Evolutionary conservation across 2,888 invertebrate genomes (phyloP).

Genomic region (Oegoconia quadripuncta): DNA sequence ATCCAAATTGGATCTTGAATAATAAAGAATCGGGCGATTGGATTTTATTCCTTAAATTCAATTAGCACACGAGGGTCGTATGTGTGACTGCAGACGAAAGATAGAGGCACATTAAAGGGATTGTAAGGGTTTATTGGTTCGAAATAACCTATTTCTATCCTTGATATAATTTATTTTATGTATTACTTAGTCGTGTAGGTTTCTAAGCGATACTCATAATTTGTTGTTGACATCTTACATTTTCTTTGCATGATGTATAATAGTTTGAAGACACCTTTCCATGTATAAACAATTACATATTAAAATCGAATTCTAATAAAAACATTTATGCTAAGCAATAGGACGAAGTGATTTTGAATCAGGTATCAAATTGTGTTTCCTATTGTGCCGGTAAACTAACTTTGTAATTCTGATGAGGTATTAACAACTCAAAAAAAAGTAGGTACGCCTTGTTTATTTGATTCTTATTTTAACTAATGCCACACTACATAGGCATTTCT

Average conservation of each 20-base stretch:
- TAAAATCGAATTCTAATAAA: background rate
- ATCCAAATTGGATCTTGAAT: conserved; percentile 81
- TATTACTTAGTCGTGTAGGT: too few species aligned
- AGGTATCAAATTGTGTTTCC: conserved; percentile 2
- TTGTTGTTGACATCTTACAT: conserved; percentile 2
- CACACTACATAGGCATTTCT: too few species aligned
- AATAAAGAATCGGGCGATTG: conserved; percentile 80
- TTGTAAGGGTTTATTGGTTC: conserved; percentile 50
- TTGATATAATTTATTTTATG: too few species aligned
- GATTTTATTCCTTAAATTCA: conserved; percentile 81
- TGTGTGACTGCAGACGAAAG: conserved; percentile 76
- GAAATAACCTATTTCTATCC: conserved; percentile 24
- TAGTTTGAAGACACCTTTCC: background rate
- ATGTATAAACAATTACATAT: background rate
- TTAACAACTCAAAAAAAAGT: background rate
- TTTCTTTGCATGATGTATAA: conserved; percentile 1
- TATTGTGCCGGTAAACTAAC: conserved; percentile 6
- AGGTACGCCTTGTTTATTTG: too few species aligned
- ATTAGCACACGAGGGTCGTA: conserved; percentile 78
- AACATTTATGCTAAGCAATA: background rate
- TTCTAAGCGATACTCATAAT: background rate
- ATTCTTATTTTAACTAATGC: too few species aligned
- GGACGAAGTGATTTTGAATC: conserved; percentile 13
- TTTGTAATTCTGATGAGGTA: conserved; percentile 14
- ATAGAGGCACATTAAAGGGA: conserved; percentile 75